Evolutionary conservation across 2,888 invertebrate genomes (phyloP).

Genomic region (Teleogryllus oceanicus): DNA sequence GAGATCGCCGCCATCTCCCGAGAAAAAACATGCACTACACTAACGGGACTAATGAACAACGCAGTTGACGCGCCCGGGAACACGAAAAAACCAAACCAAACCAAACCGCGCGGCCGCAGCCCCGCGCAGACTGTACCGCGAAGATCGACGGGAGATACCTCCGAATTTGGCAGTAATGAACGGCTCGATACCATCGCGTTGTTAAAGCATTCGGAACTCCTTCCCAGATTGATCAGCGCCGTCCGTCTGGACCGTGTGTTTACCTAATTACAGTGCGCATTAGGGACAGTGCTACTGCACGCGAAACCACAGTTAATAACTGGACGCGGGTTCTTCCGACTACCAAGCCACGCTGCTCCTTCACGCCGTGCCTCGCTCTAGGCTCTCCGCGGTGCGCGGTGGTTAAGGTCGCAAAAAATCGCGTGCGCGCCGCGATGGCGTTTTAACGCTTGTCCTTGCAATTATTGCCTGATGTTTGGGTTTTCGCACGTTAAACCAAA

Average conservation of each 20-base stretch:
- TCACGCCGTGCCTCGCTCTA: too few species aligned
- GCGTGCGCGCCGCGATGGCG: too few species aligned
- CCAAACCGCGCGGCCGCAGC: background rate
- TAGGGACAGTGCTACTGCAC: background rate
- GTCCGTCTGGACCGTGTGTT: background rate
- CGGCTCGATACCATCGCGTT: background rate
- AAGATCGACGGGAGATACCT: constrained; percentile 7
- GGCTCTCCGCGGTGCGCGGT: too few species aligned
- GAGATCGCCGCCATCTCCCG: too few species aligned
- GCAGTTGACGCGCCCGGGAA: too few species aligned
- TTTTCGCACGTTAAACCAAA: too few species aligned
- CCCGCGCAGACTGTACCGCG: background rate
- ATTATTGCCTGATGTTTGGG: too few species aligned
- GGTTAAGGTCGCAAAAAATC: too few species aligned
- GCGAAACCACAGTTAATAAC: constrained; percentile 18
- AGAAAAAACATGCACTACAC: too few species aligned
- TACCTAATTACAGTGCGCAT: constrained; percentile 18
- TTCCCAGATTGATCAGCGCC: constrained; percentile 5
- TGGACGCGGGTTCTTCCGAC: background rate
- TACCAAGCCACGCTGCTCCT: background rate
- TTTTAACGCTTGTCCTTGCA: too few species aligned
- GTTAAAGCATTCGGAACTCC: background rate
- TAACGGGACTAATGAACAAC: too few species aligned
- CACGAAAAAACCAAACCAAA: too few species aligned
- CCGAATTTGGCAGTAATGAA: constrained; percentile 8